These are phyloP conservation scores for Zygogramma bicolorata DNA, from an alignment of 2,888 invertebrate genomes.

Conservation along the genomic window DNA sequence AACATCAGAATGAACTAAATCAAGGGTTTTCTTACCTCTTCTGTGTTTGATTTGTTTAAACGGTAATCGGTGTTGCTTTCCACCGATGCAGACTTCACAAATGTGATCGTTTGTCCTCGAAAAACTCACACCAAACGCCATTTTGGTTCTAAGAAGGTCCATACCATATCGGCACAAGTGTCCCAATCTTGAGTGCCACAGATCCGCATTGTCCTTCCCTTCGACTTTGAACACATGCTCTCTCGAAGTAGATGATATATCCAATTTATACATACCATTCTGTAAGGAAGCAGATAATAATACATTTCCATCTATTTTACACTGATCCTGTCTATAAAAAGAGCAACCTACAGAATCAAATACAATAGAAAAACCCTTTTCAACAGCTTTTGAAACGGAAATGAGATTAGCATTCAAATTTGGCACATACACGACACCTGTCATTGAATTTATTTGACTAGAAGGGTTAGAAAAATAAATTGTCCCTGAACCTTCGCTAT, in stretches of 20 bases:
- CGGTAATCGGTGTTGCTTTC: too few species aligned
- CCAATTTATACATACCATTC: constrained; percentile 5
- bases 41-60: too few species aligned
- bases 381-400: constrained; percentile 11
- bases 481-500: background rate
- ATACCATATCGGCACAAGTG: background rate
- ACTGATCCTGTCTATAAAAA: background rate
- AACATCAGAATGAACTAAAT: too few species aligned
- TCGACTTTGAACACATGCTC: too few species aligned
- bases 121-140: too few species aligned
- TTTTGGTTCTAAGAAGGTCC: too few species aligned
- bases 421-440: background rate
- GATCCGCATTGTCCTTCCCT: background rate
- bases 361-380: background rate
- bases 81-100: too few species aligned
- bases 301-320: background rate
- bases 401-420: constrained; percentile 3
- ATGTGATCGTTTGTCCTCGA: too few species aligned
- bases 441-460: background rate
- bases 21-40: too few species aligned
- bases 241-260: background rate
- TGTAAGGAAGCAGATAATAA: background rate
- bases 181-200: background rate
- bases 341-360: background rate
- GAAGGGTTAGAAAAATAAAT: constrained; percentile 6